phyloP scores from a whole-genome alignment of 2,113 vertebrate species.

The Stictonetta naevosa region DNA sequence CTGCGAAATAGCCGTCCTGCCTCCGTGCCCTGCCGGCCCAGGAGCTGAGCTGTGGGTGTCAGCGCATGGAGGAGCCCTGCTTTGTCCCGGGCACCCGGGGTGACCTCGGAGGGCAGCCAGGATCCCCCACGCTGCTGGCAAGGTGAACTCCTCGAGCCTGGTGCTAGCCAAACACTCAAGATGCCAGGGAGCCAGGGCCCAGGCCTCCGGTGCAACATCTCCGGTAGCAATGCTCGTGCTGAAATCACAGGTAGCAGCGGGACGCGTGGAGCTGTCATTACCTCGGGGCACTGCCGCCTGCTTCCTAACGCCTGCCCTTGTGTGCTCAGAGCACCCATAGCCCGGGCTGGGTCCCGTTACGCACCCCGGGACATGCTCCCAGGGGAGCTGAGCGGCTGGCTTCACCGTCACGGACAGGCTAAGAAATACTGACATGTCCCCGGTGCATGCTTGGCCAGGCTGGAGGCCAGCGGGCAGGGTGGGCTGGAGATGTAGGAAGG shows the following conservation, averaged over 20 bases:
- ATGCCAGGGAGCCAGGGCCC: not conserved
- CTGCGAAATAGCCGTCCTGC: not conserved
- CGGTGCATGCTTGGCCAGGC: rapidly evolving
- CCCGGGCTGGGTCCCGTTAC: not conserved
- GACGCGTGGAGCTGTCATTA: not conserved
- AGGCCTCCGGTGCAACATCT: not conserved
- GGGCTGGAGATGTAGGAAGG: not conserved
- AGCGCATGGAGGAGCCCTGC: not conserved
- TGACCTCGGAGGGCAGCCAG: not conserved
- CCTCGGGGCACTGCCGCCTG: not conserved
- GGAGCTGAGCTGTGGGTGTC: not conserved
- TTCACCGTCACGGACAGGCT: not conserved
- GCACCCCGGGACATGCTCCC: not conserved
- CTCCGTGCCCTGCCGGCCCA: not conserved
- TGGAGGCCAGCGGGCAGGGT: rapidly evolving
- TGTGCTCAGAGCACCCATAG: not conserved
- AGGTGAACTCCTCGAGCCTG: not conserved
- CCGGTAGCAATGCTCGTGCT: rapidly evolving
- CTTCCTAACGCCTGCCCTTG: not conserved
- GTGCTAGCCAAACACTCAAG: not conserved
- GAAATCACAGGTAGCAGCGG: not conserved
- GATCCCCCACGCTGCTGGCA: not conserved
- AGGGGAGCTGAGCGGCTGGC: too few relatives aligned
- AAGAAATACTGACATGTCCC: rapidly evolving
- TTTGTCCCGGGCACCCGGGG: not conserved